Evolutionary conservation across 2,888 invertebrate genomes (phyloP), one percentile per base, ranked within the genome.

Genomic region (Synanthedon andrenaeformis): DNA sequence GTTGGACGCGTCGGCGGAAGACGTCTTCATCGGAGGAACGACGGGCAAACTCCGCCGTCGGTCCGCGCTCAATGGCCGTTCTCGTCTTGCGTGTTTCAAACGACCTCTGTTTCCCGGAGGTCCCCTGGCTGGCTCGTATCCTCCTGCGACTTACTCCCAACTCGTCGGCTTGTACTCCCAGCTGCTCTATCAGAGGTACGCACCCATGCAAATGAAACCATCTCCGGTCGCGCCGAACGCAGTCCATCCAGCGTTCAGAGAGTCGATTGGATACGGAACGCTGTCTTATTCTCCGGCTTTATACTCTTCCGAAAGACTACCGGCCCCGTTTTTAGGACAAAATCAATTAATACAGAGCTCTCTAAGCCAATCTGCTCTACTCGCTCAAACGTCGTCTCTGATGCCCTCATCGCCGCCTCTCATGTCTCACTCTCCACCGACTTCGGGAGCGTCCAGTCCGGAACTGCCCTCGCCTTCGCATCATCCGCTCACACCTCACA

Each of bases 21-120:
- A 97, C 69, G 96, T 97, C 8, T 96, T 96, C 76, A 97, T 97
- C 70, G 96, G 97, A 0, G 95, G 95, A 5, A 95, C 95, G 0
- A 97, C 96, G 0, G 97, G 97, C 0, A 97, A 97, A 82, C 89
- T 99, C 19, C 90, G 98, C 0, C 89, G 99, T 42, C 90, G 98
- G 53, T 96, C 96, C 0, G 96, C 97, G 0, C 94, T 96, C 0
- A 95, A 94, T 12, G 95, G 96, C 2, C 89, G 97, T 49, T 94
- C 95, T 1, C 89, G 97, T 0, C 85, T 98, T 14, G 97, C 97
- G 0, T 97, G 97, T 49, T 95, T 96, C 80, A 96, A 96, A 82
- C 88, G 96, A 55, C 90, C 92, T 3, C 82, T 91, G 50, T 89
- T 93, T 58, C 91, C 93, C 0, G 83, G 82, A 0, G 90, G 92